Base-by-base conservation (phyloP, 2,888 invertebrate species). In the Mesoligia furuncula region DNA sequence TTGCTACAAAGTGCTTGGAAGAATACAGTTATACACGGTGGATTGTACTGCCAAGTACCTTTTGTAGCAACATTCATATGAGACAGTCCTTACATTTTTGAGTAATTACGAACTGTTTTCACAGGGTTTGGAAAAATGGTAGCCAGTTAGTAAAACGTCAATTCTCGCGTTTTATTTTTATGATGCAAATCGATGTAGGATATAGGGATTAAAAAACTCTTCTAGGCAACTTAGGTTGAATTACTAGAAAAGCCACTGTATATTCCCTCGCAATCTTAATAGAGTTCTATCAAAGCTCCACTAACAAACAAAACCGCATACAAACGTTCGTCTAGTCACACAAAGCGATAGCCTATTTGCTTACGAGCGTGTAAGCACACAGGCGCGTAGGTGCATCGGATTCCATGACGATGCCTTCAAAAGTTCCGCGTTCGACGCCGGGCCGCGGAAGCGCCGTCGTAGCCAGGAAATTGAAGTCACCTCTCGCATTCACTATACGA, bases 381-480 rank as follows among this genome's bases (percentile, higher is more conserved):
- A 92, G 86, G 88, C 91, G 92, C 93, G 91, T 93, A 93, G 94
- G 92, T 95, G 96, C 95, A 95, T 95, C 92, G 93, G 93, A 93
- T 94, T 93, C 92, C 92, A 92, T 93, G 93, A 93, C 92, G 93
- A 92, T 91, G 90, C 91, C 88, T 90, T 95, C 95, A 94, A 94
- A 96, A 96, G 95, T 96, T 96, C 90, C 88, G 89, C 93, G 91
- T 91, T 92, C 92, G 93, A 92, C 88, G 90, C 90, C 90, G 89
- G 89, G 89, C 90, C 90, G 90, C 94, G 94, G 95, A 92, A 93
- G 91, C 91, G 88, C 87, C 90, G 91, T 91, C 93, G 91, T 90
- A 90, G 85, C 90, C 95, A 96, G 96, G 96, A 96, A 96, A 96
- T 96, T 96, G 96, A 96, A 96, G 95, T 95, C 96, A 96, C 94